Evolutionary conservation across 1,140 invertebrate species (phyloP).

Genomic region (Oryctes rhinoceros): DNA sequence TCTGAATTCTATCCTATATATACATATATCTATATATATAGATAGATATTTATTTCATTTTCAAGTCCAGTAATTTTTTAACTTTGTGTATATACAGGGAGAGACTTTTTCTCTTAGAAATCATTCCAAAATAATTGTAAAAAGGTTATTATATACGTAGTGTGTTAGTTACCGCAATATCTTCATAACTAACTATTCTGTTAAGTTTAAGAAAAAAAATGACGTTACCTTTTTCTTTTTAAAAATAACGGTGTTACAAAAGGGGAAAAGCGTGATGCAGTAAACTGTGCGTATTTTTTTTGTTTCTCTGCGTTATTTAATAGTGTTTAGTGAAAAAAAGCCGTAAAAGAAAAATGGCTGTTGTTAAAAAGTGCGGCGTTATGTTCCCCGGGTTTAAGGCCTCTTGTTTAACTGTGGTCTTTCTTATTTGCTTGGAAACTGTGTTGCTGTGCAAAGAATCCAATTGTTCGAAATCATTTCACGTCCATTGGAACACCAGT

Average conservation of each 20-base stretch:
- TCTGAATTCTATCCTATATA: neutral
- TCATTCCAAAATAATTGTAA: neutral
- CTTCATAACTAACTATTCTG: no score
- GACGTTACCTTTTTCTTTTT: no score
- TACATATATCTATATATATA: no score
- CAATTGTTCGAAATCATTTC: conserved; percentile 82
- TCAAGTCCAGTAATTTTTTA: no score
- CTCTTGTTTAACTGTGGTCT: conserved; percentile 73
- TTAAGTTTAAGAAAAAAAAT: no score
- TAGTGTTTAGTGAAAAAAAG: neutral
- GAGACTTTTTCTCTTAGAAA: no score
- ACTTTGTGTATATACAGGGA: no score
- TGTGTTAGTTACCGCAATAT: no score
- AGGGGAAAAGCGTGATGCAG: neutral
- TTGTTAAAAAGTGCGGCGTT: conserved; percentile 51
- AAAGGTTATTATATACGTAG: neutral
- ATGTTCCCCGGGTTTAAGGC: conserved; percentile 59
- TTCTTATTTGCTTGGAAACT: conserved; percentile 80
- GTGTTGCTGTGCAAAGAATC: conserved; percentile 77
- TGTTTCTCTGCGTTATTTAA: neutral
- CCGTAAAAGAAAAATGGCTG: conserved; percentile 45
- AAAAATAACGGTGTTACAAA: no score
- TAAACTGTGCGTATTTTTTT: neutral
- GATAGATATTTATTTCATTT: no score
- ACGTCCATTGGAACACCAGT: conserved; percentile 87